A percentile compares a stretch with the other conserved stretches of the same genome.
Evolutionary conservation across 2,797 vertebrate species (phyloP).

Genomic region (Gobio occitaniae): DNA sequence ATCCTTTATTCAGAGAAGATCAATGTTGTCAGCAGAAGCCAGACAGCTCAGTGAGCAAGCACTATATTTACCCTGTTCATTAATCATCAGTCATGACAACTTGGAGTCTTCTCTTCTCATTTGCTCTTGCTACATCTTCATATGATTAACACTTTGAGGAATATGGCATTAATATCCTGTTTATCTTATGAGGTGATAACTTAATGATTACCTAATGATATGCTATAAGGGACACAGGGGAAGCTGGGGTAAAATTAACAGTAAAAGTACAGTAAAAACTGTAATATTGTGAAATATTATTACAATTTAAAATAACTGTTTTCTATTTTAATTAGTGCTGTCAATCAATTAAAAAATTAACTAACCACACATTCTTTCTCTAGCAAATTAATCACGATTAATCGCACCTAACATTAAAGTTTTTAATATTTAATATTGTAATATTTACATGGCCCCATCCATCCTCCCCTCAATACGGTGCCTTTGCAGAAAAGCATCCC

Average conservation of each 20-base stretch:
- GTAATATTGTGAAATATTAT: neutral
- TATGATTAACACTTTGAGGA: slow-evolving; percentile 31
- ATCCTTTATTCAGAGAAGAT: slow-evolving; percentile 25
- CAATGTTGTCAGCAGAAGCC: slow-evolving; percentile 31
- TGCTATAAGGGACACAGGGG: neutral
- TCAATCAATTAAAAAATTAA: too few species aligned
- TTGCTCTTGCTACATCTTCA: slow-evolving; percentile 24
- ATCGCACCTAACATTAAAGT: too few species aligned
- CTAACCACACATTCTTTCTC: too few species aligned
- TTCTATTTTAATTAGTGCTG: too few species aligned
- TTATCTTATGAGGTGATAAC: slow-evolving; percentile 7
- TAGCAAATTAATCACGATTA: too few species aligned
- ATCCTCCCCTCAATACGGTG: too few species aligned
- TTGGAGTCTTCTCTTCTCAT: slow-evolving; percentile 31
- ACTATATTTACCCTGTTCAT: slow-evolving; percentile 48
- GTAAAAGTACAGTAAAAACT: neutral
- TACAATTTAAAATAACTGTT: neutral
- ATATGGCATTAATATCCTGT: slow-evolving; percentile 23
- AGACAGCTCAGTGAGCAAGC: neutral
- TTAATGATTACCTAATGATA: neutral
- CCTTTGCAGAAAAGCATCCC: too few species aligned
- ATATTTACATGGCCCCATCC: too few species aligned
- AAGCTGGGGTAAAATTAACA: neutral
- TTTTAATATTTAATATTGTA: too few species aligned
- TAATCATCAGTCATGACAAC: slow-evolving; percentile 43